A percentile compares a stretch with the other conserved stretches of the same genome.
phyloP scores from a whole-genome alignment of 1,140 invertebrate species.

The Macrobrachium nipponense region DNA sequence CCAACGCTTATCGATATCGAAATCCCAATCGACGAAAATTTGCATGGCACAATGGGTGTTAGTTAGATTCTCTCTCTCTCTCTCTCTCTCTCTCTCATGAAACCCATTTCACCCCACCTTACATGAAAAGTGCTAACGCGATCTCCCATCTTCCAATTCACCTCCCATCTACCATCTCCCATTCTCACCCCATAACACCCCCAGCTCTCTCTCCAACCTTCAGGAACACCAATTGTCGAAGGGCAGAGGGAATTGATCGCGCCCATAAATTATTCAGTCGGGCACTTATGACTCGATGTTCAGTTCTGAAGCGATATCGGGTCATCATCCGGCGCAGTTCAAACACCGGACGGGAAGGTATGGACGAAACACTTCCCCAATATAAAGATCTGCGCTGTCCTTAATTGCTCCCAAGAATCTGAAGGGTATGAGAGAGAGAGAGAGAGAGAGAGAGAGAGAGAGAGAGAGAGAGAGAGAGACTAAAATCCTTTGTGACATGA shows the following conservation, averaged over 20 bases:
- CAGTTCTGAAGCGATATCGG: no score
- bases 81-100: slow-evolving; percentile 18
- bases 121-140: no score
- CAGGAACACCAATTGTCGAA: no score
- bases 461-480: slow-evolving; percentile 38
- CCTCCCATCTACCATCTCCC: not conserved
- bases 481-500: not conserved
- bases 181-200: not conserved
- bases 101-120: not conserved
- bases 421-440: not conserved
- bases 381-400: no score
- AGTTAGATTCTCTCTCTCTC: slow-evolving; percentile 29
- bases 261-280: no score
- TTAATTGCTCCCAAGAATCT: not conserved
- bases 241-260: no score
- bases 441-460: slow-evolving; percentile 34
- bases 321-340: no score
- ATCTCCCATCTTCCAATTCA: not conserved
- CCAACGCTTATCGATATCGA: not conserved
- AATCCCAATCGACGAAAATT: not conserved
- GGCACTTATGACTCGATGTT: no score
- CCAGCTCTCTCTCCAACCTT: not conserved
- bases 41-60: no score
- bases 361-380: no score
- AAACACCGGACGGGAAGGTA: no score